These are phyloP conservation scores for Ceratothoa steindachneri DNA, from an alignment of 2,888 invertebrate genomes.

Conservation along the genomic window DNA sequence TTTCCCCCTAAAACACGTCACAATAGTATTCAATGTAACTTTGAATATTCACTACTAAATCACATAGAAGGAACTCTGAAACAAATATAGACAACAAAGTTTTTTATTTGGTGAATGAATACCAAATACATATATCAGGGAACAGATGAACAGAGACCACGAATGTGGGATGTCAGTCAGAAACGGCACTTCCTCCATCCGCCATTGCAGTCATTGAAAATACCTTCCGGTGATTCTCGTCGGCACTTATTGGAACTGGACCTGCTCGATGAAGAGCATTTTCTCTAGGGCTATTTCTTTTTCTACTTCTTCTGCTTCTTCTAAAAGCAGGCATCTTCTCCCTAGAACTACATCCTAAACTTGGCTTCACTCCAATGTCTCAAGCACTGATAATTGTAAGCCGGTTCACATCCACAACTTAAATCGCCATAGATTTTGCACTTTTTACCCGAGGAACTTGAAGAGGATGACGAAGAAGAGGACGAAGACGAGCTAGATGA, in stretches of 20 bases:
- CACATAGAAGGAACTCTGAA: too few species aligned
- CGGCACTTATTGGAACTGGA: not conserved
- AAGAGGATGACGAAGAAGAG: not conserved
- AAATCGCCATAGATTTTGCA: not conserved
- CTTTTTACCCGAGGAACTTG: not conserved
- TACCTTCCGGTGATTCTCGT: too few species aligned
- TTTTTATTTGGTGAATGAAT: too few species aligned
- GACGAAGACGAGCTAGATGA: not conserved
- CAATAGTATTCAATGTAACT: too few species aligned
- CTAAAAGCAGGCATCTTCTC: not conserved
- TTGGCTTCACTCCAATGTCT: slow-evolving; percentile 5
- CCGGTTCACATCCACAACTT: not conserved
- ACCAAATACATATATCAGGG: too few species aligned
- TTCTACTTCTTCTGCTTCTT: not conserved
- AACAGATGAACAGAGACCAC: too few species aligned
- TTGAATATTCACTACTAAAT: too few species aligned
- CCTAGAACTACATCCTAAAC: not conserved
- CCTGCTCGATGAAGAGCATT: not conserved
- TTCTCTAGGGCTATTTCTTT: not conserved
- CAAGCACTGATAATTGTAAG: slow-evolving; percentile 5
- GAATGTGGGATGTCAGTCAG: too few species aligned
- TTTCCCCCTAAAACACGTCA: too few species aligned
- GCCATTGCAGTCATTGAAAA: not conserved
- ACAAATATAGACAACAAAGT: too few species aligned
- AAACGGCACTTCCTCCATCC: not conserved